Conservation (phyloP, 30 jellyfish, hydroid and myxozoan species). For the Sanderia malayensis region DNA sequence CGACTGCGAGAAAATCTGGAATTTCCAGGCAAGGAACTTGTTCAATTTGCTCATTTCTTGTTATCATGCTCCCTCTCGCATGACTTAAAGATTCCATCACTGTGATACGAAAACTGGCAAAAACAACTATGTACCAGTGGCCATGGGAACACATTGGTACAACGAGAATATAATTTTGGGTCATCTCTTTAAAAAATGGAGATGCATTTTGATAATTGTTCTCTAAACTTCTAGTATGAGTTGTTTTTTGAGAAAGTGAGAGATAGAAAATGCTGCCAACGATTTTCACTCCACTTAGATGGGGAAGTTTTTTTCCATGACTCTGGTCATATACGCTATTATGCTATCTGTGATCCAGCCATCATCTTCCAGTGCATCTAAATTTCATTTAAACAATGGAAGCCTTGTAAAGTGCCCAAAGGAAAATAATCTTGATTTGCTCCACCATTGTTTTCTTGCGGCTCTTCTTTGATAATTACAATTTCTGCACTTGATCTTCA, state of each 20-base stretch:
- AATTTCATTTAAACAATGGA: slow-evolving; percentile 5
- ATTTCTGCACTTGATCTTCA: too few species aligned
- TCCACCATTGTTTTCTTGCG: too few species aligned
- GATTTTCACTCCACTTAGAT: neutral
- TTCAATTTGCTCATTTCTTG: neutral
- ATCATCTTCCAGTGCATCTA: slow-evolving; percentile 5
- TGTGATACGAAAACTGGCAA: neutral
- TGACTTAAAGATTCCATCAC: slow-evolving; percentile 27
- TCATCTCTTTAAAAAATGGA: neutral
- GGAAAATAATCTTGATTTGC: neutral
- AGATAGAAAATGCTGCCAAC: neutral
- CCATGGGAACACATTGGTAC: slow-evolving; percentile 17
- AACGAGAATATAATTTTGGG: neutral
- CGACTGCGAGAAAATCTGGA: neutral
- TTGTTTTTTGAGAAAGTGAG: neutral
- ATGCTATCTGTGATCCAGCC: slow-evolving; percentile 28
- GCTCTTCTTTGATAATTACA: too few species aligned
- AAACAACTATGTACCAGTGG: slow-evolving; percentile 17
- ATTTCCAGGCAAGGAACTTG: neutral
- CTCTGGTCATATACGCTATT: neutral
- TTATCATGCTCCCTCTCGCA: neutral
- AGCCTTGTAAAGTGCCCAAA: neutral
- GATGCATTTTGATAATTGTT: neutral
- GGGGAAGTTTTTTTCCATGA: neutral
- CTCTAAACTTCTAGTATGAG: neutral